Conservation (phyloP, 2,113 vertebrate genomes). For the Danio rerio region GRCz12tu NC_133196.1:4916001-4916500, state of each 20-base stretch:
- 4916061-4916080: too few species aligned
- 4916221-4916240: not conserved
- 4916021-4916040: too few species aligned
- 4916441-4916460: not conserved
- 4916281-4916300: not conserved
- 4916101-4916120: too few species aligned
- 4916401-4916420: not conserved
- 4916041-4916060: not conserved
- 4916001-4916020: not conserved
- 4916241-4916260: not conserved
- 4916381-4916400: too few species aligned
- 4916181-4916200: not conserved
- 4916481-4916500: not conserved
- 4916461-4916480: not conserved
- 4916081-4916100: fast-evolving
- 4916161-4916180: too few species aligned
- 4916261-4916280: fast-evolving
- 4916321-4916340: not conserved
- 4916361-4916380: too few species aligned
- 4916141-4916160: too few species aligned
- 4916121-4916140: too few species aligned
- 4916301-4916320: too few species aligned
- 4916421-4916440: not conserved
- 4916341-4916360: too few species aligned
- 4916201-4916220: not conserved